A percentile compares a stretch with the other conserved stretches of the same genome.
Evolutionary conservation across 2,113 vertebrate genomes (phyloP).

Genomic region (Centropristis striata): DNA sequence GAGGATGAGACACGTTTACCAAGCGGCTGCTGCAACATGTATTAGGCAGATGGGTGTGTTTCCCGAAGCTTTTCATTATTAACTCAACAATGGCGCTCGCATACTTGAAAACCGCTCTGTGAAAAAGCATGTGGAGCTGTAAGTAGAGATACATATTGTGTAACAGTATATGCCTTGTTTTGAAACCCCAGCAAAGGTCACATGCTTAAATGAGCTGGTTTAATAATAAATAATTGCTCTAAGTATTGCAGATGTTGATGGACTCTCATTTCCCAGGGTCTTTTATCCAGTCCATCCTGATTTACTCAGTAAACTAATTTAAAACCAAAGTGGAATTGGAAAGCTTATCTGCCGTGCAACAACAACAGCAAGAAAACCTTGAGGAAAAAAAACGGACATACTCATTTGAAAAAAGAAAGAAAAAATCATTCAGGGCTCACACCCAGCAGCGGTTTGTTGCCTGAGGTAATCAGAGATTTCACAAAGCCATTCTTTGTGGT

Average conservation of each 20-base stretch:
- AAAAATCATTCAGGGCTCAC: conserved; percentile 5
- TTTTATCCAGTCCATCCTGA: background rate
- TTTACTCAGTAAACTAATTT: background rate
- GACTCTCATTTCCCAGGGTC: conserved; percentile 11
- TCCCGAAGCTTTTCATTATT: conserved; percentile 50
- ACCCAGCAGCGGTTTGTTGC: background rate
- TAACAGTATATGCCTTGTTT: background rate
- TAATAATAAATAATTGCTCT: conserved; percentile 23
- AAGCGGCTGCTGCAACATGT: conserved; percentile 36
- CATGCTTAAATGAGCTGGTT: conserved; percentile 27
- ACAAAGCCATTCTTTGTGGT: conserved; percentile 14
- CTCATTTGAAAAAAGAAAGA: background rate
- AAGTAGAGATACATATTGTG: background rate
- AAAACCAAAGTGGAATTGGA: conserved; percentile 6
- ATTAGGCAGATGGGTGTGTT: conserved; percentile 47
- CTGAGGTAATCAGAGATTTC: conserved; percentile 17
- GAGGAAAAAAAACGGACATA: background rate
- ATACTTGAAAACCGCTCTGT: conserved; percentile 29
- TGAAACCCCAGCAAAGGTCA: conserved; percentile 5
- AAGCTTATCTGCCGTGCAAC: background rate
- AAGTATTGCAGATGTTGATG: background rate
- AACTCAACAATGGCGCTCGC: conserved; percentile 45
- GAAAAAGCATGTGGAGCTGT: background rate
- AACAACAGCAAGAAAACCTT: conserved; percentile 3
- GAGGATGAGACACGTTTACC: conserved; percentile 38